These are phyloP conservation scores for Alethe castanea DNA, from an alignment of 2,113 vertebrate genomes.

Conservation along the genomic window DNA sequence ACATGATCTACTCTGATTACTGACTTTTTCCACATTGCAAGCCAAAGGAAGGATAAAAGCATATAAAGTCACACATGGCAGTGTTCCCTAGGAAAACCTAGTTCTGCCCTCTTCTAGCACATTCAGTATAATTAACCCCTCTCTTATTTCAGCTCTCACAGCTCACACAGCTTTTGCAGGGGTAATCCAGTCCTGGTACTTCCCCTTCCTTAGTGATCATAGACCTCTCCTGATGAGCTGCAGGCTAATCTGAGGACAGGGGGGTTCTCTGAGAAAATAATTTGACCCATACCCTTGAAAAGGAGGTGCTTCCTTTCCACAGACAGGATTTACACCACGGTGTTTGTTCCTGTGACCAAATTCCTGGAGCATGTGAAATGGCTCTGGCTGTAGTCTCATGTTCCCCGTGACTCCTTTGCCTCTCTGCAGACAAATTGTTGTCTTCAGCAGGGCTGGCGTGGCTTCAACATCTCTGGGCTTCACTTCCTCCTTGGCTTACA, in stretches of 20 bases:
- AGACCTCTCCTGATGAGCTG: not conserved
- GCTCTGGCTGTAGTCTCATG: not conserved
- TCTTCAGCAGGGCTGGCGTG: not conserved
- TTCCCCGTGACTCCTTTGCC: not conserved
- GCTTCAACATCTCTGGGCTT: not conserved
- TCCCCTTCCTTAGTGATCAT: not conserved
- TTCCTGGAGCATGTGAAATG: slow-evolving; percentile 14
- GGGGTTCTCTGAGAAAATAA: not conserved
- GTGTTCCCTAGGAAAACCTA: not conserved
- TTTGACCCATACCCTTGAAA: not conserved
- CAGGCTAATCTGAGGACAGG: not conserved
- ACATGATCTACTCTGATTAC: not conserved
- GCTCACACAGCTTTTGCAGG: not conserved
- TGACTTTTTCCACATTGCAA: slow-evolving; percentile 13
- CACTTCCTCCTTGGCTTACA: slow-evolving; percentile 6
- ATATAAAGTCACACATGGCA: slow-evolving; percentile 8
- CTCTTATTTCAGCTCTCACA: not conserved
- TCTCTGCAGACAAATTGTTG: not conserved
- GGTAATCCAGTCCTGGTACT: not conserved
- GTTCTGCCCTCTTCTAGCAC: not conserved
- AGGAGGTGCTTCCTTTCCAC: not conserved
- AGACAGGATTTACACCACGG: not conserved
- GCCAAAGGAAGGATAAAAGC: slow-evolving; percentile 37
- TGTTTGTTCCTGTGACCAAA: slow-evolving; percentile 19
- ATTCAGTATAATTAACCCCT: not conserved